Percentiles rank a stretch among this genome's conserved stretches.
phyloP scores from a whole-genome alignment of 2,797 vertebrate genomes.

The Rhinatrema bivittatum region DNA sequence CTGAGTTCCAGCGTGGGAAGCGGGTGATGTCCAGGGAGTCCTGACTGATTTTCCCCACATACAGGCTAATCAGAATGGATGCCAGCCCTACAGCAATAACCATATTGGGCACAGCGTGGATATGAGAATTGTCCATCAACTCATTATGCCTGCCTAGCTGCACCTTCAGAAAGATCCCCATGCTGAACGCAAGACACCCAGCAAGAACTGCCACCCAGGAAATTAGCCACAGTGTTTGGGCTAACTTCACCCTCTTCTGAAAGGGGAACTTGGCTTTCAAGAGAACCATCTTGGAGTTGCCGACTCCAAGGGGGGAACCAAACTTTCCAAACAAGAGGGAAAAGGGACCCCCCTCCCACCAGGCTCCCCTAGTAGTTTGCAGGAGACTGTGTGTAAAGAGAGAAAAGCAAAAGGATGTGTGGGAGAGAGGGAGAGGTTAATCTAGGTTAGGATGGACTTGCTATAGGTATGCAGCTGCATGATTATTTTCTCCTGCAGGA shows the following conservation, averaged over 20 bases:
- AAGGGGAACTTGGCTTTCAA: conserved; percentile 74
- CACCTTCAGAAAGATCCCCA: conserved; percentile 68
- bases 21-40: conserved; percentile 60
- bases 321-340: too few relatives aligned
- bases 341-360: too few relatives aligned
- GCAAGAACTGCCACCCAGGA: conserved; percentile 62
- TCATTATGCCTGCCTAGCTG: conserved; percentile 66
- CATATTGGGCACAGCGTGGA: conserved; percentile 70
- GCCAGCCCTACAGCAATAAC: conserved; percentile 67
- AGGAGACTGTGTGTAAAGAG: too few relatives aligned
- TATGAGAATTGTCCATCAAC: conserved; percentile 69
- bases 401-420: too few relatives aligned
- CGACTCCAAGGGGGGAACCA: too few relatives aligned
- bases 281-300: conserved; percentile 64
- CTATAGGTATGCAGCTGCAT: too few relatives aligned
- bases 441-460: too few relatives aligned
- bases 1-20: conserved; percentile 66
- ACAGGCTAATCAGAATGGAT: conserved; percentile 65
- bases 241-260: conserved; percentile 66
- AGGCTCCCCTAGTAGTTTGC: too few relatives aligned
- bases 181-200: conserved; percentile 61
- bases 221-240: conserved; percentile 69
- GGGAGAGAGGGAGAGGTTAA: too few relatives aligned
- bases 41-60: conserved; percentile 64
- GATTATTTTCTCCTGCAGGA: too few relatives aligned